These are phyloP conservation scores for Triplophysa rosa DNA, from an alignment of 2,113 vertebrate genomes.

Conservation along the genomic window DNA sequence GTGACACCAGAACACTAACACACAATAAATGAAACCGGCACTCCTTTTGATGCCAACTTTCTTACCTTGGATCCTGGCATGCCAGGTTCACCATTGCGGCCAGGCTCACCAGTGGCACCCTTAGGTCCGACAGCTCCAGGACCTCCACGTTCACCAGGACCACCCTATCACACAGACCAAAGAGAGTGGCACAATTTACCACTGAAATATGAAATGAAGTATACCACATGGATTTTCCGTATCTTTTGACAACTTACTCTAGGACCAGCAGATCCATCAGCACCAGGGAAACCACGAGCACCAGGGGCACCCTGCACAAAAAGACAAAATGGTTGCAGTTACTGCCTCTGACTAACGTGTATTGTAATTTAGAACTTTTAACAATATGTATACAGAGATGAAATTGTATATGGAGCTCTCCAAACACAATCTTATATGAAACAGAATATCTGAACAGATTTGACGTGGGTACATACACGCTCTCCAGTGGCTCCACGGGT, in stretches of 20 bases:
- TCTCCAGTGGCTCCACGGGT: constrained; percentile 87
- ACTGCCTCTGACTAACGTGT: background rate
- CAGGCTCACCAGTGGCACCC: constrained; percentile 90
- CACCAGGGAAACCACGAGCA: constrained; percentile 93
- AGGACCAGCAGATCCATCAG: constrained; percentile 86
- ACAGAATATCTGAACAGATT: background rate
- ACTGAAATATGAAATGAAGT: background rate
- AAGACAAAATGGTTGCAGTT: background rate
- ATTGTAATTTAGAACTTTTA: background rate
- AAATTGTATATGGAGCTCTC: too few relatives aligned
- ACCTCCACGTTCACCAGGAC: constrained; percentile 86
- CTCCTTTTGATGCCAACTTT: background rate
- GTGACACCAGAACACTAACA: background rate
- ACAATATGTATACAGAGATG: too few relatives aligned
- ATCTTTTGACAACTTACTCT: constrained; percentile 76
- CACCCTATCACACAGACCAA: constrained; percentile 75
- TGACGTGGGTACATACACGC: constrained; percentile 77
- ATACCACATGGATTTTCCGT: background rate
- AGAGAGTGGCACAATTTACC: background rate
- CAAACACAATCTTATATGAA: background rate
- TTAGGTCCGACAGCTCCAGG: constrained; percentile 86
- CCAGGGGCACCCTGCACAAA: constrained; percentile 84
- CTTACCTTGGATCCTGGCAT: constrained; percentile 93
- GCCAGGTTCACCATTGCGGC: constrained; percentile 91
- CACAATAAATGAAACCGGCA: background rate